Base-by-base conservation (phyloP, 2,113 vertebrate species). In the Casuarius casuarius region DNA sequence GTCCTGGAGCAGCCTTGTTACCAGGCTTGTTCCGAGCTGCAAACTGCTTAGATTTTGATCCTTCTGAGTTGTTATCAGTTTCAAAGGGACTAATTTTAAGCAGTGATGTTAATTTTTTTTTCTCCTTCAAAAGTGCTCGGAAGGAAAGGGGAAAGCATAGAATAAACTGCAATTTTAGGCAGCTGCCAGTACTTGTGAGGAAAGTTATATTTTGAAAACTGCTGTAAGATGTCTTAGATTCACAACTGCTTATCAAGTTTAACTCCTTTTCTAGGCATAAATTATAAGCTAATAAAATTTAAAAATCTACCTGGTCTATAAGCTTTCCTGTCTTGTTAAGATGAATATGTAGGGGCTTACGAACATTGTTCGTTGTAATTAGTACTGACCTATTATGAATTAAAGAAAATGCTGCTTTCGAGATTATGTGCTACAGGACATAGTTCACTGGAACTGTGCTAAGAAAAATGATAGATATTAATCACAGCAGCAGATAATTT, bases 111-210 rank as follows among this genome's bases (percentile, higher is more conserved):
- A 16, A 33, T 78, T 78, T 65, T 15, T 15, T 48, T 5, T 38
- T 49, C 15, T 40, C 4, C 7, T 48, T 4, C 5, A 46, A 3
- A 81, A 88, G 38, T 0, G 0, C 52, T 79, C 58, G 3, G 10
- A 62, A 2, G 1, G 33, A n/a, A 59, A 85, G 62, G 40, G 90
- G 84, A 77, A 46, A 58, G 25, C 0, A 0, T 2, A 17, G 52
- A 62, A 44, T 19, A 28, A 76, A 9, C 9, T 6, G 49, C 61
- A 40, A 76, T 35, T 79, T 54, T 33, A 10, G 35, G 23, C 71
- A 12, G 48, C 83, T 84, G 90, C 82, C 44, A n/a, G 3, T 10
- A 28, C 68, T 33, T 12, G 7, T 2, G n/a, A 17, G 71, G 79
- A 85, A 80, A 85, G 58, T 48, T 68, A 11, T 68, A 2, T 13